Conservation (phyloP, 2,888 invertebrate genomes). For the Athripsodes cinereus region DNA sequence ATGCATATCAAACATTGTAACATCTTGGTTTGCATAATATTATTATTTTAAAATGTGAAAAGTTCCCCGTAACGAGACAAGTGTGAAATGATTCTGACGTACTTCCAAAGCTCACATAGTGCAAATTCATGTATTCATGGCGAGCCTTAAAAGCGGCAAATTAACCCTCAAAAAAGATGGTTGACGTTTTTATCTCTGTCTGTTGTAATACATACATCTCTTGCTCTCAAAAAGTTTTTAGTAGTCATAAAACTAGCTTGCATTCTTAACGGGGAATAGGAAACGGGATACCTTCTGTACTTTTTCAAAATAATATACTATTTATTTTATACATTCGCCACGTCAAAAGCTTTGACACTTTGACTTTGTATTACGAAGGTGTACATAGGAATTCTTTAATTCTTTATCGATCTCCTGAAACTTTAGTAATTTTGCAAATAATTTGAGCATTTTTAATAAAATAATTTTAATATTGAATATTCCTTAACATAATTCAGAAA, state of each 20-base stretch:
- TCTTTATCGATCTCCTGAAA: not conserved
- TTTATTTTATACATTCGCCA: too few species aligned
- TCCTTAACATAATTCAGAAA: too few species aligned
- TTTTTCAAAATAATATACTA: too few species aligned
- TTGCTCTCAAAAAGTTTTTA: not conserved
- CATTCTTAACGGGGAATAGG: not conserved
- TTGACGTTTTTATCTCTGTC: conserved; percentile 26
- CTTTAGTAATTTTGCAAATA: too few species aligned
- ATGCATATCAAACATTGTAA: too few species aligned
- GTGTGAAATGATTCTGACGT: too few species aligned
- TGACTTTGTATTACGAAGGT: too few species aligned
- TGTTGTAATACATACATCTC: conserved; percentile 3
- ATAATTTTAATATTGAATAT: too few species aligned
- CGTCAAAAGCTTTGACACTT: not conserved
- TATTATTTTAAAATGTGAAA: too few species aligned
- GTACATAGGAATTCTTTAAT: not conserved
- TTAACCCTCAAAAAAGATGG: conserved; percentile 19
- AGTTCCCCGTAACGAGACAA: too few species aligned
- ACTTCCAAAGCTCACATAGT: conserved; percentile 10
- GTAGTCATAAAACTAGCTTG: not conserved
- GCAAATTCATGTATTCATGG: conserved; percentile 20
- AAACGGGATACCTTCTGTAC: not conserved
- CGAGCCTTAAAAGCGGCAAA: conserved; percentile 21
- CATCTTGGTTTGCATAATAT: too few species aligned
- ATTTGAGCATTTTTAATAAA: too few species aligned